A percentile compares a stretch with the other conserved stretches of the same genome.
These are phyloP conservation scores for Ctenomys sociabilis DNA, from an alignment of 2,113 vertebrate genomes.

Conservation along the genomic window DNA sequence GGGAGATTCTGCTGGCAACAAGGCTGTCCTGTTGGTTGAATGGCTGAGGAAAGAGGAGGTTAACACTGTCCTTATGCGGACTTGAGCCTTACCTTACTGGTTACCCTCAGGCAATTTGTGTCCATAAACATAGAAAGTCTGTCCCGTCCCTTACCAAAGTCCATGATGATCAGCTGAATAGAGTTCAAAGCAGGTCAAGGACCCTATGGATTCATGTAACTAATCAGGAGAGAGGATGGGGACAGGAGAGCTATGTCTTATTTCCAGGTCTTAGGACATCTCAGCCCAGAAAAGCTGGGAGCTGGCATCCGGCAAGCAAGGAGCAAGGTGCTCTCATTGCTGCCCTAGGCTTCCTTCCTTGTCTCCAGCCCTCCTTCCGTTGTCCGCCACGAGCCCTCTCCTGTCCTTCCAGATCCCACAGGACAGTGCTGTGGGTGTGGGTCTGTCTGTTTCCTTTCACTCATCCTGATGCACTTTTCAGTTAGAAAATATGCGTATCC, in stretches of 20 bases:
- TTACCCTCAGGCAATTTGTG: background rate
- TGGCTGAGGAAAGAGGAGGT: background rate
- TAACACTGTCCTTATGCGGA: background rate
- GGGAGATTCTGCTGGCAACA: background rate
- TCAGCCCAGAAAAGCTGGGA: background rate
- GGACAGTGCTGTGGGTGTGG: background rate
- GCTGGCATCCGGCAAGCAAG: background rate
- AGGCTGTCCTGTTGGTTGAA: background rate
- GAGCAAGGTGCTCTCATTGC: background rate
- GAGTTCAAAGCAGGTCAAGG: background rate
- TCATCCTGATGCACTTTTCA: conserved; percentile 76
- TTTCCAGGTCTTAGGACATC: background rate
- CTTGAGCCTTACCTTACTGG: background rate
- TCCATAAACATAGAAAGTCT: background rate
- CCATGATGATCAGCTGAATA: background rate
- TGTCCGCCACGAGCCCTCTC: background rate
- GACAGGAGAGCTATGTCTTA: background rate
- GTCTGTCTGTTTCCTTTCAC: conserved; percentile 72
- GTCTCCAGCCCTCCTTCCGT: background rate
- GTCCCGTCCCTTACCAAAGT: background rate
- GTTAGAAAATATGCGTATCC: conserved; percentile 80
- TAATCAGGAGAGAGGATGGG: background rate
- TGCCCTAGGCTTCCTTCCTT: background rate
- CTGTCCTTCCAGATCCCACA: background rate
- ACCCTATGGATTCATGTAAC: background rate